Conservation (phyloP, 2,888 invertebrate genomes). For the Oscheius onirici region DNA sequence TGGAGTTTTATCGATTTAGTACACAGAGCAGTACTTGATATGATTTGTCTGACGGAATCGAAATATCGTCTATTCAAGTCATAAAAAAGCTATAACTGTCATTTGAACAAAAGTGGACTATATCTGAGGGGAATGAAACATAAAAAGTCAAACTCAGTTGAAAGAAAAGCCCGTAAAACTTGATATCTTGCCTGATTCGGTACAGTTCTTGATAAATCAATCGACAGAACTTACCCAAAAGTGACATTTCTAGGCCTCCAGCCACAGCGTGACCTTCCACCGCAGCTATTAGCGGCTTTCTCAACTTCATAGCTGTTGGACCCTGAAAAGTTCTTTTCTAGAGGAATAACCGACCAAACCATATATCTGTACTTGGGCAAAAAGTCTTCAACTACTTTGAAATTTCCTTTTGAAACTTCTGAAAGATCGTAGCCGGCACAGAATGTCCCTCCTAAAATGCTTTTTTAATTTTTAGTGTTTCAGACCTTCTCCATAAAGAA, state of each 20-base stretch:
- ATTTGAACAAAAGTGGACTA: too few relatives aligned
- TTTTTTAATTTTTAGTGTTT: not conserved
- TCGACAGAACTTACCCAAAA: constrained; percentile 79
- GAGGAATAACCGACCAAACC: constrained; percentile 29
- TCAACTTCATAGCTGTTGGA: constrained; percentile 79
- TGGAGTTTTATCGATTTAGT: too few relatives aligned
- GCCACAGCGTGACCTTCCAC: constrained; percentile 90
- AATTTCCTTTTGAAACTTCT: constrained; percentile 76
- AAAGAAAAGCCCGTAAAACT: too few relatives aligned
- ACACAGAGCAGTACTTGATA: too few relatives aligned
- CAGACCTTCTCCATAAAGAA: constrained; percentile 80
- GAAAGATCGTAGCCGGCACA: constrained; percentile 90
- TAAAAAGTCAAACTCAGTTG: too few relatives aligned
- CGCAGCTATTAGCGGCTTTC: constrained; percentile 89
- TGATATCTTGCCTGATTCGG: too few relatives aligned
- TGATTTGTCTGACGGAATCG: too few relatives aligned
- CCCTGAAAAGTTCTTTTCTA: constrained; percentile 38
- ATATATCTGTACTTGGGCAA: constrained; percentile 54
- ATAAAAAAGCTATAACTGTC: too few relatives aligned
- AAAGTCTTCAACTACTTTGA: constrained; percentile 37
- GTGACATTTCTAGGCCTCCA: constrained; percentile 87
- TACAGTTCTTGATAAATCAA: too few relatives aligned
- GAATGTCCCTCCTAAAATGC: constrained; percentile 75
- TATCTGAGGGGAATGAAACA: too few relatives aligned
- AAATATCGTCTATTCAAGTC: too few relatives aligned